Evolutionary conservation across 2,888 invertebrate species (phyloP).

Genomic region (Nemurella pictetii): DNA sequence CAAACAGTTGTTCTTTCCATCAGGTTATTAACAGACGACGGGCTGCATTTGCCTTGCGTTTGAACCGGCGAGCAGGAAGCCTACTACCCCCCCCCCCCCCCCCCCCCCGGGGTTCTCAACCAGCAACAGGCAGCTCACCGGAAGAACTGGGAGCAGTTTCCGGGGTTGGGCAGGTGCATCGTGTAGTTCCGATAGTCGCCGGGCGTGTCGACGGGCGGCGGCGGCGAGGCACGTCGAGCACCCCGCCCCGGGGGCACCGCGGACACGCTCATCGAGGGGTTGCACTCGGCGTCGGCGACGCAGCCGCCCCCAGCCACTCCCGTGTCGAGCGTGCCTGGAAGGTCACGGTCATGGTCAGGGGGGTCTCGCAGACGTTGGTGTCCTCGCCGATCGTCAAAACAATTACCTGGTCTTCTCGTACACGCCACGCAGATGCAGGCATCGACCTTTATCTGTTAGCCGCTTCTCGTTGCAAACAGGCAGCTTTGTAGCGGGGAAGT

Average conservation of each 20-base stretch:
- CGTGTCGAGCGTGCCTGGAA: neutral
- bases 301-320: neutral
- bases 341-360: neutral
- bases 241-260: neutral
- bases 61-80: no score
- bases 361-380: no score
- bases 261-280: neutral
- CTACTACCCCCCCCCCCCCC: no score
- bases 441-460: no score
- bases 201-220: neutral
- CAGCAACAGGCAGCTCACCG: neutral
- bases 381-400: no score
- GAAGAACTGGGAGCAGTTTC: constrained; percentile 19
- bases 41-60: no score
- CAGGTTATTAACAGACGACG: no score
- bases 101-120: neutral
- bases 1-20: no score
- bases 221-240: neutral
- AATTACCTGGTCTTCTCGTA: no score
- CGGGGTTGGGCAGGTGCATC: constrained; percentile 8
- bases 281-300: neutral
- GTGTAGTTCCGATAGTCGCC: constrained; percentile 21
- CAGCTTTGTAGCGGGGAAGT: no score
- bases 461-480: no score
- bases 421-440: no score